Conservation (phyloP, 2,113 vertebrate species). For the Eurypyga helias region DNA sequence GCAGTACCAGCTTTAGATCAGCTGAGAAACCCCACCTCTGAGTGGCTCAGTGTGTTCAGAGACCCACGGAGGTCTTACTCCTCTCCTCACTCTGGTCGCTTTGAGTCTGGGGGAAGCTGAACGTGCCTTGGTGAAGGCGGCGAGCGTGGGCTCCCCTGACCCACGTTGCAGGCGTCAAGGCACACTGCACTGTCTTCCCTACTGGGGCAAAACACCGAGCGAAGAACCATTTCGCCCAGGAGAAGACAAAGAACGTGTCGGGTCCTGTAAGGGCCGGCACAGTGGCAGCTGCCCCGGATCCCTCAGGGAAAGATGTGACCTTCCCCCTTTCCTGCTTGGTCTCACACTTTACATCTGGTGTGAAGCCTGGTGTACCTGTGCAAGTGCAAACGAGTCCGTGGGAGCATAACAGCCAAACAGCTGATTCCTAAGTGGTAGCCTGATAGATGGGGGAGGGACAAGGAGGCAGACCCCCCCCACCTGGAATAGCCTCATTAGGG, state of each 20-base stretch:
- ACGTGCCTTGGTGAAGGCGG: not conserved
- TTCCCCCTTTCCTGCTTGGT: not conserved
- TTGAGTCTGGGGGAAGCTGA: not conserved
- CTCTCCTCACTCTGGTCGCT: not conserved
- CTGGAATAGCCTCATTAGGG: too few species aligned
- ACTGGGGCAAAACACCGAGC: too few species aligned
- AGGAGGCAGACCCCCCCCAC: too few species aligned
- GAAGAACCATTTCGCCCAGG: not conserved
- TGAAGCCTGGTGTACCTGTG: not conserved
- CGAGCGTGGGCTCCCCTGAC: not conserved
- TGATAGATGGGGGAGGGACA: too few species aligned
- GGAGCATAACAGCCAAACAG: too few species aligned
- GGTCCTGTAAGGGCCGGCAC: not conserved
- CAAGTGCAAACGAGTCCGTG: too few species aligned
- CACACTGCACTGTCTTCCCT: not conserved
- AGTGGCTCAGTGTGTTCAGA: not conserved
- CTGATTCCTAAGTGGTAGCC: too few species aligned
- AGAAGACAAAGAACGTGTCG: not conserved
- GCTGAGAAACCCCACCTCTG: not conserved
- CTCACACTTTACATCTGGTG: not conserved
- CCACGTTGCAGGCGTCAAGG: accelerated
- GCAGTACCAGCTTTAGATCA: not conserved
- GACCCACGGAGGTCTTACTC: not conserved
- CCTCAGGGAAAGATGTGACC: not conserved
- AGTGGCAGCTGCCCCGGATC: not conserved